phyloP scores from a whole-genome alignment of 2,888 invertebrate genomes.

The Lamellibrachia columna region DNA sequence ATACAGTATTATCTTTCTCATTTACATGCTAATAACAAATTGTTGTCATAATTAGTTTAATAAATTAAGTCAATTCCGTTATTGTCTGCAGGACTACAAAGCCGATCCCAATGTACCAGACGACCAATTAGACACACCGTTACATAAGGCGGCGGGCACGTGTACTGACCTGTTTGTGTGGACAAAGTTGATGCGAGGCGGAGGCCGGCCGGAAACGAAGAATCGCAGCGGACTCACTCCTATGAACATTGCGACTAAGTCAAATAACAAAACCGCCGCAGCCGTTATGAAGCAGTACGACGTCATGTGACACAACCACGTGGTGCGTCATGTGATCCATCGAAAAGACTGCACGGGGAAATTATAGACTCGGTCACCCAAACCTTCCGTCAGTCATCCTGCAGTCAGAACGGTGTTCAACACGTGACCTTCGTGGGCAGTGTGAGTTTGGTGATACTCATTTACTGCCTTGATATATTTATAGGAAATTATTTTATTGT shows the following conservation, averaged over 20 bases:
- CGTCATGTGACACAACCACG: not conserved
- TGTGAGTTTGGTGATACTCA: not conserved
- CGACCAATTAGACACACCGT: not conserved
- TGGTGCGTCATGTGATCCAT: not conserved
- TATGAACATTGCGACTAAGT: not conserved
- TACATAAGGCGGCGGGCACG: slow-evolving; percentile 19
- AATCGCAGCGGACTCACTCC: not conserved
- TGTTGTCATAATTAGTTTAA: too few species aligned
- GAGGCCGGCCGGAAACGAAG: not conserved
- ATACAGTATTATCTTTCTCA: too few species aligned
- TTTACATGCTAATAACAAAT: too few species aligned
- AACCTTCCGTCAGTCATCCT: not conserved
- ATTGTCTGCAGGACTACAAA: not conserved
- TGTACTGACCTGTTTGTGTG: not conserved
- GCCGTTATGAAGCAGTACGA: not conserved
- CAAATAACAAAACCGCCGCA: not conserved
- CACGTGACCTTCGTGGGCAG: not conserved
- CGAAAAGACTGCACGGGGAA: not conserved
- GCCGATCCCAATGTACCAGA: slow-evolving; percentile 13
- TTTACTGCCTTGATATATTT: not conserved
- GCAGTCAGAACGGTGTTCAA: not conserved
- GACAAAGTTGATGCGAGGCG: slow-evolving; percentile 13
- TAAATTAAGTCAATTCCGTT: not conserved
- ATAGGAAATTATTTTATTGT: not conserved
- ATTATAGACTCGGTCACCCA: not conserved